These are phyloP conservation scores for Xiphophorus maculatus DNA, from an alignment of 2,113 vertebrate species.

Conservation along the genomic window DNA sequence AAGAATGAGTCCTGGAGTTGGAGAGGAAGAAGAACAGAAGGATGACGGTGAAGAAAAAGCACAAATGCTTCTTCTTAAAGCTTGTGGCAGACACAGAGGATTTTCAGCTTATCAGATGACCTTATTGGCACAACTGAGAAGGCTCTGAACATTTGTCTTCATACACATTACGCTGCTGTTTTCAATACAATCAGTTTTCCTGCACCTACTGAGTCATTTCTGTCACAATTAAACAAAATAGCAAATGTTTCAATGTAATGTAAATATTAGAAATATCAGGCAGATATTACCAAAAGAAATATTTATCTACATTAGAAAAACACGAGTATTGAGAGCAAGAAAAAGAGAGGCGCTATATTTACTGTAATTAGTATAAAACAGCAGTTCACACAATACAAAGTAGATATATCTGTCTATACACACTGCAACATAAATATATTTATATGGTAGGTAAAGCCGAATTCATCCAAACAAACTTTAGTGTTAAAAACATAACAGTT, in stretches of 20 bases:
- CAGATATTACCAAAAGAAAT: neutral
- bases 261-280: neutral
- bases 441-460: constrained; percentile 16
- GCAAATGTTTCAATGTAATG: neutral
- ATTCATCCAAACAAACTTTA: neutral
- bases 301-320: neutral
- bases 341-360: neutral
- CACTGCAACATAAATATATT: neutral
- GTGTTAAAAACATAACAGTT: accelerated
- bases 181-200: constrained; percentile 17
- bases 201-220: neutral
- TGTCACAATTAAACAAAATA: neutral
- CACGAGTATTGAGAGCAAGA: neutral
- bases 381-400: neutral
- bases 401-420: neutral
- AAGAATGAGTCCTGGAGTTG: neutral
- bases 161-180: constrained; percentile 4
- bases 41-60: neutral
- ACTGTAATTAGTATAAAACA: neutral
- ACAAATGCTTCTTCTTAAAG: constrained; percentile 8
- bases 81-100: constrained; percentile 38
- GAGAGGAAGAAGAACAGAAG: neutral
- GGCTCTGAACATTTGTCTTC: constrained; percentile 4
- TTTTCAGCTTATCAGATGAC: constrained; percentile 73
- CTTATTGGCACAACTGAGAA: constrained; percentile 46